Conservation (phyloP, 2,113 vertebrate species). For the Clarias magur region DNA sequence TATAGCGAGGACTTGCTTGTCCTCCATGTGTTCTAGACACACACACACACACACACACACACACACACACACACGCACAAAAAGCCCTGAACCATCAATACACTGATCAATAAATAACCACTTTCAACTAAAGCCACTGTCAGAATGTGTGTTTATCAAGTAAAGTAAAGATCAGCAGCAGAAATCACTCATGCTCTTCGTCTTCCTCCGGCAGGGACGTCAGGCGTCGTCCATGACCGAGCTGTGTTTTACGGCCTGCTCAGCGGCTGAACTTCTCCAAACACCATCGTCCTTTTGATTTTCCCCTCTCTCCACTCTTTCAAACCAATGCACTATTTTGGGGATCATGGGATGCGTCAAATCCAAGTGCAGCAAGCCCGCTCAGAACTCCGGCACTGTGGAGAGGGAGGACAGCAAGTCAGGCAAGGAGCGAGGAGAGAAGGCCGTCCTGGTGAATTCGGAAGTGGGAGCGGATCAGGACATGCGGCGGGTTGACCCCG, state of each 20-base stretch:
- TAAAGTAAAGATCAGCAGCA: slow-evolving; percentile 29
- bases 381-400: slow-evolving; percentile 64
- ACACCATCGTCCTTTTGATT: neutral
- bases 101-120: slow-evolving; percentile 30
- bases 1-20: neutral
- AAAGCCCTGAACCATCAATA: slow-evolving; percentile 2
- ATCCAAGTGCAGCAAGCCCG: slow-evolving; percentile 81
- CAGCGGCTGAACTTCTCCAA: neutral
- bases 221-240: slow-evolving; percentile 39
- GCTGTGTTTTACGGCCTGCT: slow-evolving; percentile 21
- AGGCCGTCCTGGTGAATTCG: slow-evolving; percentile 64
- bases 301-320: slow-evolving; percentile 5
- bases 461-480: slow-evolving; percentile 57
- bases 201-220: slow-evolving; percentile 52
- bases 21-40: neutral
- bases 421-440: slow-evolving; percentile 64
- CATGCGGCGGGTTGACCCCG: slow-evolving; percentile 56
- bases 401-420: slow-evolving; percentile 57
- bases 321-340: slow-evolving; percentile 59
- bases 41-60: neutral
- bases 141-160: slow-evolving; percentile 49
- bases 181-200: slow-evolving; percentile 53
- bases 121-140: neutral
- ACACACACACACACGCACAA: neutral
- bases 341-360: slow-evolving; percentile 93